phyloP scores from a whole-genome alignment of 2,797 vertebrate species.

The Antennarius maculatus region DNA sequence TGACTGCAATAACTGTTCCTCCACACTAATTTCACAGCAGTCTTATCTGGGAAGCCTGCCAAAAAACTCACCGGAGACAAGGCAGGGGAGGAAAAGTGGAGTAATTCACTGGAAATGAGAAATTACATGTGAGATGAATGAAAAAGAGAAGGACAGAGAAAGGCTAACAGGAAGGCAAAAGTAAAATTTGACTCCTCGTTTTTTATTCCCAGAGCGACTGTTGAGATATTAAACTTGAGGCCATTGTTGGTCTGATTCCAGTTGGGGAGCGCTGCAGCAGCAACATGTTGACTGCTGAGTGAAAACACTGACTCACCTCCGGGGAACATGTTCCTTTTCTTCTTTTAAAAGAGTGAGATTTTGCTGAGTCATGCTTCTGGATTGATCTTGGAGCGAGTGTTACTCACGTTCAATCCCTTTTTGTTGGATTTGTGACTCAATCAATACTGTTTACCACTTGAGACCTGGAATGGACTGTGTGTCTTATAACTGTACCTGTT shows the following conservation, averaged over 20 bases:
- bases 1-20: slow-evolving; percentile 72
- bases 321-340: slow-evolving; percentile 41
- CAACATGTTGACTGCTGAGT: slow-evolving; percentile 64
- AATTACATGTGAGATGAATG: slow-evolving; percentile 41
- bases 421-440: slow-evolving; percentile 72
- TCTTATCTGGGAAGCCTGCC: slow-evolving; percentile 78
- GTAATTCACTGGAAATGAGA: slow-evolving; percentile 35
- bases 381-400: slow-evolving; percentile 66
- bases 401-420: slow-evolving; percentile 63
- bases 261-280: slow-evolving; percentile 47
- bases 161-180: slow-evolving; percentile 44
- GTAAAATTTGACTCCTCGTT: slow-evolving; percentile 57
- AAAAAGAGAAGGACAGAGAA: slow-evolving; percentile 40
- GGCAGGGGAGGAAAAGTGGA: slow-evolving; percentile 35
- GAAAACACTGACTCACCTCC: slow-evolving; percentile 57
- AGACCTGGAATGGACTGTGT: slow-evolving; percentile 61
- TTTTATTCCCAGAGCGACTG: slow-evolving; percentile 68
- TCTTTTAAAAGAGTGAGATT: slow-evolving; percentile 22
- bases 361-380: slow-evolving; percentile 64
- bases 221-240: slow-evolving; percentile 66
- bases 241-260: slow-evolving; percentile 61
- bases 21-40: slow-evolving; percentile 64
- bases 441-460: slow-evolving; percentile 69
- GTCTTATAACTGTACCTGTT: slow-evolving; percentile 58
- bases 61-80: slow-evolving; percentile 73